Evolutionary conservation across 2,888 invertebrate genomes (phyloP), one percentile per base, ranked within the genome.

Genomic region (Acrobeloides nanus): DNA sequence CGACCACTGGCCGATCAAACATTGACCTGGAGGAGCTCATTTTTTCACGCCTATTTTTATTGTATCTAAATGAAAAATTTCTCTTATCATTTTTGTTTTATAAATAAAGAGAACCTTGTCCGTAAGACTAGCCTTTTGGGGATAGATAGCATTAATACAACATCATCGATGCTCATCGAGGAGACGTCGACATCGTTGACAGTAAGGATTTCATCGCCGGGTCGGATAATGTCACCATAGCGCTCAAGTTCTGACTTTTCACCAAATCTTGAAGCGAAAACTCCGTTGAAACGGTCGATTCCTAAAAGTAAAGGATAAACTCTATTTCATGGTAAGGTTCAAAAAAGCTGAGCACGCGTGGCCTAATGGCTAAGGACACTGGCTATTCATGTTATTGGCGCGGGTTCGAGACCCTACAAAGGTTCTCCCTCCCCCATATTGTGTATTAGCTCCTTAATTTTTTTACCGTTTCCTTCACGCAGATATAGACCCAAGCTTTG

Each of bases 401-500:
- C n/a, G n/a, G n/a, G n/a, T n/a, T n/a, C n/a, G n/a, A n/a, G n/a
- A n/a, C n/a, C n/a, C n/a, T n/a, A n/a, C n/a, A n/a, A n/a, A n/a
- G n/a, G n/a, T n/a, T n/a, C n/a, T n/a, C n/a, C n/a, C n/a, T n/a
- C n/a, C n/a, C n/a, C n/a, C n/a, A n/a, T n/a, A n/a, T n/a, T n/a
- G n/a, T n/a, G n/a, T n/a, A n/a, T n/a, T n/a, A n/a, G n/a, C n/a
- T n/a, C n/a, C n/a, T n/a, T n/a, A n/a, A n/a, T n/a, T n/a, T n/a
- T n/a, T n/a, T 20, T 34, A 60, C 57, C 95, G 73, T 97, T 93
- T n/a, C 95, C 93, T 72, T 97, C 95, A 17, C 74, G 49, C 17
- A 97, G 93, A 77, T 97, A 97, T 52, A 97, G 81, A 34, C 97
- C 97, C 57, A 97, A 80, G 23, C 93, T 93, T 78, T 97, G 95